Evolutionary conservation across 2,888 invertebrate species (phyloP).

Genomic region (Hedychridium roseum): DNA sequence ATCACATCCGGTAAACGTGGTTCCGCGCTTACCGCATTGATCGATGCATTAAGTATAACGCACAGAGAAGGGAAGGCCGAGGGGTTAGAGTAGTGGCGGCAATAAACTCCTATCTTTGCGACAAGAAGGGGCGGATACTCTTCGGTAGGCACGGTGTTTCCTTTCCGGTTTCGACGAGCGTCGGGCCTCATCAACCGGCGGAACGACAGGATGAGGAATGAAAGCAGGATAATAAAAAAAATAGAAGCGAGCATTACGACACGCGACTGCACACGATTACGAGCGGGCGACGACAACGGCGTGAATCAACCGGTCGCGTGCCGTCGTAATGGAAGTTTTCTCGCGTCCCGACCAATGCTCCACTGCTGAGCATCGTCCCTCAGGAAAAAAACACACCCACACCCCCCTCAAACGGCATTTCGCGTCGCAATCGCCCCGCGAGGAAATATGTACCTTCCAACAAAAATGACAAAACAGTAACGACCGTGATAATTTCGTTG

Average conservation of each 20-base stretch:
- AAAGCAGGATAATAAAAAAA: conserved; percentile 4
- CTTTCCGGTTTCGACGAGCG: background rate
- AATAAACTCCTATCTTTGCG: background rate
- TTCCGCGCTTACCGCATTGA: no score
- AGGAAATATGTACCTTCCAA: background rate
- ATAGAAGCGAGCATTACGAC: conserved; percentile 18
- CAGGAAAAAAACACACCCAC: background rate
- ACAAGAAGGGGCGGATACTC: background rate
- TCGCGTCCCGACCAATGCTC: background rate
- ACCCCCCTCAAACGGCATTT: background rate
- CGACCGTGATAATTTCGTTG: no score
- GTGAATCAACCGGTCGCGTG: conserved; percentile 27
- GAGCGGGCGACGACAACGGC: conserved; percentile 4
- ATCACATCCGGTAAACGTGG: no score
- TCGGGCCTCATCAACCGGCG: background rate
- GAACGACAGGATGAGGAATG: background rate
- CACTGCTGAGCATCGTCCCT: background rate
- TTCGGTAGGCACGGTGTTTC: conserved; percentile 3
- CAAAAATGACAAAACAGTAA: no score
- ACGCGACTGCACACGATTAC: conserved; percentile 15
- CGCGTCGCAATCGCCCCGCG: background rate
- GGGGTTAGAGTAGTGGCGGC: background rate
- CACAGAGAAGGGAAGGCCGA: no score
- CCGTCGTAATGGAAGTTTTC: conserved; percentile 18
- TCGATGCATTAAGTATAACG: no score